phyloP scores from a whole-genome alignment of 2,888 invertebrate species.

The Diloba caeruleocephala region DNA sequence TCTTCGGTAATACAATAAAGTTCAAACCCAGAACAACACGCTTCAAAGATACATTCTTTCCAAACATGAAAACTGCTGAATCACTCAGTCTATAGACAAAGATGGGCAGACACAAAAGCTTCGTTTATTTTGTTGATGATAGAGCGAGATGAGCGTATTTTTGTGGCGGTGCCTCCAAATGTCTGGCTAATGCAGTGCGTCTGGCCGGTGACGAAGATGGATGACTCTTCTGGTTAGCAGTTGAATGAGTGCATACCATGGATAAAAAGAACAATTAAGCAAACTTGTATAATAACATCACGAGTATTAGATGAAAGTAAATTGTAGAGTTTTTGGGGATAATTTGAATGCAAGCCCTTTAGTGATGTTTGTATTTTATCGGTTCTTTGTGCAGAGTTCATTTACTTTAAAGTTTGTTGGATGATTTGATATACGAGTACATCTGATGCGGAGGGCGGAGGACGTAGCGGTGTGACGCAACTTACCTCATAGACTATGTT shows the following conservation, averaged over 20 bases:
- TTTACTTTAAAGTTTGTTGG: neutral
- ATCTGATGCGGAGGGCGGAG: too few relatives aligned
- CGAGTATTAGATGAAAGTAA: conserved; percentile 48
- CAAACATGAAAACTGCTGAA: conserved; percentile 72
- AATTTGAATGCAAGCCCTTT: conserved; percentile 17
- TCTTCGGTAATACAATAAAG: conserved; percentile 10
- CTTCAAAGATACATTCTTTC: conserved; percentile 66
- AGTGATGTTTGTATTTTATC: neutral
- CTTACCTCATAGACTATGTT: too few relatives aligned
- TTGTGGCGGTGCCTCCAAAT: conserved; percentile 56
- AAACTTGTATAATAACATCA: conserved; percentile 47
- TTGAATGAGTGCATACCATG: conserved; percentile 74
- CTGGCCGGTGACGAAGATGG: conserved; percentile 84
- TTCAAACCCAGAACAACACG: conserved; percentile 38
- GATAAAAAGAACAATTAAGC: conserved; percentile 60
- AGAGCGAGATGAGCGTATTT: conserved; percentile 68
- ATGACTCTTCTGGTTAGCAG: conserved; percentile 77
- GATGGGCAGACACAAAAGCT: conserved; percentile 64
- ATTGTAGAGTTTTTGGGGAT: conserved; percentile 34
- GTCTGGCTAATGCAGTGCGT: conserved; percentile 82
- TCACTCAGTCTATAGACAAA: conserved; percentile 77
- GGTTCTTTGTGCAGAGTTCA: conserved; percentile 1
- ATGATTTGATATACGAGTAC: neutral
- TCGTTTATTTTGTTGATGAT: conserved; percentile 54
- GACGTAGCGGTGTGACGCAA: too few relatives aligned